Conservation (phyloP, 2,797 vertebrate species). For the Halcyon smyrnensis region DNA sequence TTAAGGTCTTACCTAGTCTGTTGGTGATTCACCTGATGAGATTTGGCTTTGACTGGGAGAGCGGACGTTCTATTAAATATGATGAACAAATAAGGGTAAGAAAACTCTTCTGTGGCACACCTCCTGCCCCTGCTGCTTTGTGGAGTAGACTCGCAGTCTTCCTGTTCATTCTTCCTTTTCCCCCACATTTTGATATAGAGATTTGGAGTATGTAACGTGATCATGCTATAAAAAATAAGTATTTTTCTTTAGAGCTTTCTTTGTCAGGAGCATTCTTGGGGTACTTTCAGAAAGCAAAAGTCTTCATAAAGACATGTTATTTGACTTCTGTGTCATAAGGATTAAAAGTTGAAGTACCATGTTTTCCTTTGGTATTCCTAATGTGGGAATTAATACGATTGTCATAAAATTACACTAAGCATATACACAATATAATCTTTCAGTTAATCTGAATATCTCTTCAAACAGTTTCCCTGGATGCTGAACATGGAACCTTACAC, state of each 20-base stretch:
- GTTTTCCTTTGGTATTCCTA: neutral
- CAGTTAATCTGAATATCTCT: neutral
- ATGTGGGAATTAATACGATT: neutral
- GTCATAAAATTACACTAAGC: neutral
- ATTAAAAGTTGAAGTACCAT: neutral
- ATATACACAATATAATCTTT: accelerated
- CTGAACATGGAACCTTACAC: conserved; percentile 99
- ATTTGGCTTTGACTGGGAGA: conserved; percentile 99
- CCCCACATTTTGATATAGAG: accelerated
- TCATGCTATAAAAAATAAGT: neutral
- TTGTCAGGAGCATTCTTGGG: neutral
- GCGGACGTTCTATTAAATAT: conserved; percentile 97
- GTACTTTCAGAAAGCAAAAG: neutral
- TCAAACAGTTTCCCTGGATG: conserved; percentile 94
- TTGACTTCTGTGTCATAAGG: neutral
- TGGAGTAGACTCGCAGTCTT: neutral
- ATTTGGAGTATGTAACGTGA: neutral
- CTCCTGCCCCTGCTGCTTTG: accelerated
- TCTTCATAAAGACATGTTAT: neutral
- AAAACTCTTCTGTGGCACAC: neutral
- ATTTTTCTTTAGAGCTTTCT: neutral
- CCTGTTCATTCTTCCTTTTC: neutral
- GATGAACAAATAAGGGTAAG: conserved; percentile 97
- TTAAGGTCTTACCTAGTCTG: conserved; percentile 94
- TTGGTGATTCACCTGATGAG: conserved; percentile 98